phyloP scores from a whole-genome alignment of 53 echinoderm and acorn worm species.

The Echinarachnius parma region DNA sequence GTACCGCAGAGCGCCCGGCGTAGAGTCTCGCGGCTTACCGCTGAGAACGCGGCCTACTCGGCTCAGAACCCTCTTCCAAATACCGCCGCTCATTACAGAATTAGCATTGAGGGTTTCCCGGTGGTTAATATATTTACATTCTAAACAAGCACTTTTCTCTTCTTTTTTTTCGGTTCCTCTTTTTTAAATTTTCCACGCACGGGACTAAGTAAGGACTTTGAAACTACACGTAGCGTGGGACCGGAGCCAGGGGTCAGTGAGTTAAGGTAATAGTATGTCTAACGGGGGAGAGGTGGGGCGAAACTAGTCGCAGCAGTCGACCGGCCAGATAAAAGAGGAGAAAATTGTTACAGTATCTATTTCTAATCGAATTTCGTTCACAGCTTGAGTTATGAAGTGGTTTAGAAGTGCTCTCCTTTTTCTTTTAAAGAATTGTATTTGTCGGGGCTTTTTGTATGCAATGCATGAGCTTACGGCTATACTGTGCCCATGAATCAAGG shows the following conservation, averaged over 20 bases:
- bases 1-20: constrained; percentile 35
- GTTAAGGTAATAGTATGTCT: no score
- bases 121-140: constrained; percentile 82
- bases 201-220: no score
- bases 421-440: no score
- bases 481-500: constrained; percentile 29
- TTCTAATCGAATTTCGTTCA: constrained; percentile 47
- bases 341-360: constrained; percentile 54
- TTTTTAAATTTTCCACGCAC: no score
- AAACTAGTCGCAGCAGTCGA: constrained; percentile 2
- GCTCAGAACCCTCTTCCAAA: constrained; percentile 20
- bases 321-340: constrained; percentile 21
- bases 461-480: no score
- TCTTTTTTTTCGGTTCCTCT: neutral
- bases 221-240: no score
- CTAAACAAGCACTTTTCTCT: constrained; percentile 48
- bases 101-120: constrained; percentile 56
- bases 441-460: constrained; percentile 36
- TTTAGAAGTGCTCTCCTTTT: constrained; percentile 13
- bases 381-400: constrained; percentile 49
- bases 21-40: constrained; percentile 31
- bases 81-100: constrained; percentile 45
- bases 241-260: no score
- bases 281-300: constrained; percentile 13
- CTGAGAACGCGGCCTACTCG: constrained; percentile 21